phyloP scores from a whole-genome alignment of 2,113 vertebrate species.

The Piprites chloris region DNA sequence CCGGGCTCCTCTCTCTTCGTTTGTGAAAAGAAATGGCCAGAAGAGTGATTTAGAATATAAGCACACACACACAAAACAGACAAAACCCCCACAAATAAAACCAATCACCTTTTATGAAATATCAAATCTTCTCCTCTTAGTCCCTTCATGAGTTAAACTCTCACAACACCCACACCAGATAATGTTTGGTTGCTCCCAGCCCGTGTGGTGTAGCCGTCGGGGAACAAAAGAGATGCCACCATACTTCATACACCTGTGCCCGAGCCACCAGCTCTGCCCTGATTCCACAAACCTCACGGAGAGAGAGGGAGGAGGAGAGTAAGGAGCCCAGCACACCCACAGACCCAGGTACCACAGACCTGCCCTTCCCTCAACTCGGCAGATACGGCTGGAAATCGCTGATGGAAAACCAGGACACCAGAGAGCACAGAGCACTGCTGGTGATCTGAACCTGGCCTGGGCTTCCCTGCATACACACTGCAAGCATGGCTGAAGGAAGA shows the following conservation, averaged over 20 bases:
- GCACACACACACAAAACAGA: background rate
- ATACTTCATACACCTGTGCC: background rate
- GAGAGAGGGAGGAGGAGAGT: background rate
- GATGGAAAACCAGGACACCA: background rate
- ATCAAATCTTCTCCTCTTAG: background rate
- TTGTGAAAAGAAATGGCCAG: background rate
- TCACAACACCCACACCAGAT: background rate
- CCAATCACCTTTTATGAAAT: background rate
- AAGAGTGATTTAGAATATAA: background rate
- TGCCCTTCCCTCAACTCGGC: background rate
- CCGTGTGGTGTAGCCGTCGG: background rate
- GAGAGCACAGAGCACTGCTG: background rate
- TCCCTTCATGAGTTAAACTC: background rate
- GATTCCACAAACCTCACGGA: background rate
- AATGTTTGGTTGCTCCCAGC: background rate
- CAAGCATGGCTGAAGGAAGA: background rate
- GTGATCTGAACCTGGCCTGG: background rate
- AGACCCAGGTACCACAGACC: background rate
- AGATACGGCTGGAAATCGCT: background rate
- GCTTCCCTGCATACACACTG: background rate
- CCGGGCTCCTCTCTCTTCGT: background rate
- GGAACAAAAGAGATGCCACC: background rate
- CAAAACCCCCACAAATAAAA: background rate
- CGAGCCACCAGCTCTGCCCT: background rate
- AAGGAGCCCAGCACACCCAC: background rate